Evolutionary conservation across 2,797 vertebrate species (phyloP).

Genomic region (Sardinella longiceps): DNA sequence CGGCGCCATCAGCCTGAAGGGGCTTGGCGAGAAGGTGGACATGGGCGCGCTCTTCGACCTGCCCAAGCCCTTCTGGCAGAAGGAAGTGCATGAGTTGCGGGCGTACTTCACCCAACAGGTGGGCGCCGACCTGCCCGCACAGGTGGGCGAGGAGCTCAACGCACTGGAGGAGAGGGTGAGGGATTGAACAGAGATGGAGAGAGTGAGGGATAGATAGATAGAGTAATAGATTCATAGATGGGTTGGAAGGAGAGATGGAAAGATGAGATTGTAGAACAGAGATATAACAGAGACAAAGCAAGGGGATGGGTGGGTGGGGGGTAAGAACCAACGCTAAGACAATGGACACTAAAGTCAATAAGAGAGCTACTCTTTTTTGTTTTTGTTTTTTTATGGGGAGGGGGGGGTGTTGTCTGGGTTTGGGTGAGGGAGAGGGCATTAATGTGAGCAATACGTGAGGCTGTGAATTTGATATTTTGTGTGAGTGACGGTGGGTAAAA

Average conservation of each 20-base stretch:
- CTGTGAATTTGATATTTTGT: background rate
- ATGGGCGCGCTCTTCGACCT: slow-evolving; percentile 81
- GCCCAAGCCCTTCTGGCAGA: slow-evolving; percentile 87
- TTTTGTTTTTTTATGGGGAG: background rate
- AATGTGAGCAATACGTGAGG: background rate
- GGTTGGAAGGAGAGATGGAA: background rate
- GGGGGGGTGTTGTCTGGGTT: background rate
- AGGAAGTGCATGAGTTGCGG: slow-evolving; percentile 80
- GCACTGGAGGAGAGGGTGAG: slow-evolving; percentile 79
- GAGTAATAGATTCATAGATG: background rate
- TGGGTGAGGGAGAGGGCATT: background rate
- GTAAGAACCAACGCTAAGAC: background rate
- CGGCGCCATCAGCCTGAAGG: slow-evolving; percentile 79
- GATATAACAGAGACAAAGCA: background rate
- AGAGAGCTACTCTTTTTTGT: background rate
- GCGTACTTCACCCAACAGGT: slow-evolving; percentile 87
- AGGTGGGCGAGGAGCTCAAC: slow-evolving; percentile 81
- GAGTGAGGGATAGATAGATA: background rate
- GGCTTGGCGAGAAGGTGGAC: slow-evolving; percentile 72
- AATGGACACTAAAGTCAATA: background rate
- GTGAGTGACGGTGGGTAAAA: background rate
- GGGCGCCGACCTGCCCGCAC: slow-evolving; percentile 80
- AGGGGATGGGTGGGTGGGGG: background rate
- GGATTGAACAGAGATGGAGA: slow-evolving; percentile 55
- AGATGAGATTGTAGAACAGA: background rate